Evolutionary conservation across 1,140 invertebrate species (phyloP).

Genomic region (Globodera ellingtonae): DNA sequence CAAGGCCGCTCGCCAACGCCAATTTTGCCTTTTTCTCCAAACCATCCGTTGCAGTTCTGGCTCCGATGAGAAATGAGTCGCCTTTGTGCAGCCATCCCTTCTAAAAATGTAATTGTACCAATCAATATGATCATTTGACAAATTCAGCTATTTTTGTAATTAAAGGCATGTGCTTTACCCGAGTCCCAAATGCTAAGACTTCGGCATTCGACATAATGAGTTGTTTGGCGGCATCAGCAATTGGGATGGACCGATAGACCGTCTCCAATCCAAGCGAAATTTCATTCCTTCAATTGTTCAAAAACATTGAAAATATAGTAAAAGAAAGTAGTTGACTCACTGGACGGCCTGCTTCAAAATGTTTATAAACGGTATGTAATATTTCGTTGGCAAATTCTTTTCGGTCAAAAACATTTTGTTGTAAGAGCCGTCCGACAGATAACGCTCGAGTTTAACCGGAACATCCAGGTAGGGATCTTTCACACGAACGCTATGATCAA

Average conservation of each 20-base stretch:
- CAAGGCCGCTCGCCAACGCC: neutral
- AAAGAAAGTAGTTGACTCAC: neutral
- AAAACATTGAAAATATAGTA: neutral
- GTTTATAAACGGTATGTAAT: conserved; percentile 3
- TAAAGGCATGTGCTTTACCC: neutral
- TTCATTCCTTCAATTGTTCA: conserved; percentile 4
- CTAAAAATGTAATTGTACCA: neutral
- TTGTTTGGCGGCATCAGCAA: neutral
- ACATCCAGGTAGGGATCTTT: conserved; percentile 1
- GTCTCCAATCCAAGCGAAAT: neutral
- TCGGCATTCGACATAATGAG: neutral
- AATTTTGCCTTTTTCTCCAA: neutral
- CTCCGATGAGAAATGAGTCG: neutral
- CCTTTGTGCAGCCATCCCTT: neutral
- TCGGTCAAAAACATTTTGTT: conserved; percentile 4
- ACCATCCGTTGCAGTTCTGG: neutral
- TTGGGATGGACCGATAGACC: neutral
- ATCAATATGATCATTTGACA: neutral
- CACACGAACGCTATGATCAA: neutral
- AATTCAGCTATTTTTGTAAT: neutral
- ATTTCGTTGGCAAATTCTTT: neutral
- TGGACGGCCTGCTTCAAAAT: conserved; percentile 9
- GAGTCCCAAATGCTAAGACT: conserved; percentile 2
- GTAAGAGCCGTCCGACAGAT: conserved; percentile 3
- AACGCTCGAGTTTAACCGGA: neutral